Conservation (phyloP, 2,888 invertebrate species). For the Thalpophila matura region DNA sequence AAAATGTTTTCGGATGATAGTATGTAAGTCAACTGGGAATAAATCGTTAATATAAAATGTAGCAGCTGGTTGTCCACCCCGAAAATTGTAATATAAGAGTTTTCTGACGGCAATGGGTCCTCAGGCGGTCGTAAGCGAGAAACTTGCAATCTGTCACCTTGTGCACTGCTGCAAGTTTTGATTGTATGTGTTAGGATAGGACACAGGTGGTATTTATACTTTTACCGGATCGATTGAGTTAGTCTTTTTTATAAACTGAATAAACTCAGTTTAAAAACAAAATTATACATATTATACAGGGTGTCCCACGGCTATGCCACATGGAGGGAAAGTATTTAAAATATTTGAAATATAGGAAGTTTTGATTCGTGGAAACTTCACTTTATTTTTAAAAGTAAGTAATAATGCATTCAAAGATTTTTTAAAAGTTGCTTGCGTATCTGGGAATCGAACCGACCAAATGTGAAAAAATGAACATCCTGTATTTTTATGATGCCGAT, state of each 20-base stretch:
- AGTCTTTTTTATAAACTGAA: background rate
- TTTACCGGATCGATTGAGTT: conserved; percentile 25
- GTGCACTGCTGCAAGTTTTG: conserved; percentile 42
- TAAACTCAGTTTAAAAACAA: no score
- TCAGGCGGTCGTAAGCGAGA: conserved; percentile 44
- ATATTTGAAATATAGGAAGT: no score
- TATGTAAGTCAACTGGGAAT: conserved; percentile 23
- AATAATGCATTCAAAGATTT: no score
- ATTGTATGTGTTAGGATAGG: conserved; percentile 33
- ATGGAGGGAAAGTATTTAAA: no score
- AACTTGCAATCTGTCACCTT: conserved; percentile 56
- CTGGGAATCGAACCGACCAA: no score
- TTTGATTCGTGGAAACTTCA: no score
- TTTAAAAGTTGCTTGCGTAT: no score
- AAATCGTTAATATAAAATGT: conserved; percentile 22
- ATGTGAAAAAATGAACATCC: no score
- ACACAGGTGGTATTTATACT: conserved; percentile 38
- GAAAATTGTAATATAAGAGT: conserved; percentile 54
- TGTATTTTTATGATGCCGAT: no score
- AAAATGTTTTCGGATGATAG: background rate
- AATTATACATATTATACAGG: no score
- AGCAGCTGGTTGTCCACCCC: conserved; percentile 52
- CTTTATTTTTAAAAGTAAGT: no score
- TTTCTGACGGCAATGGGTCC: conserved; percentile 49
- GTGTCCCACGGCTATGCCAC: no score